phyloP scores from a whole-genome alignment of 1,140 invertebrate genomes.

The Drosophila elegans region DNA sequence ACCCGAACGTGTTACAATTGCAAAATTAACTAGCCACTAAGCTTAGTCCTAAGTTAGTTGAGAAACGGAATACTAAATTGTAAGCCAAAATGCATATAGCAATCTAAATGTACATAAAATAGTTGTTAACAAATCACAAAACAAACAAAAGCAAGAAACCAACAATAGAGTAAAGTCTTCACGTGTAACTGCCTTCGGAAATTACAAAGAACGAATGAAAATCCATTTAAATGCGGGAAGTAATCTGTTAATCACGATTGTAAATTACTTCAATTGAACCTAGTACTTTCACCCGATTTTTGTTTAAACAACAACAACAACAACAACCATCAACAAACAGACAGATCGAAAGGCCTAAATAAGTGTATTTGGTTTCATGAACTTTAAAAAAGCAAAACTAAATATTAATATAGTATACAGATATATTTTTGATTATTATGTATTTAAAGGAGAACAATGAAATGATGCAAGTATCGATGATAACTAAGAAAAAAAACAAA shows the following conservation, averaged over 20 bases:
- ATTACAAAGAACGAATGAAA: constrained; percentile 26
- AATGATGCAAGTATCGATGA: constrained; percentile 31
- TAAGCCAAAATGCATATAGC: constrained; percentile 55
- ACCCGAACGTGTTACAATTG: constrained; percentile 29
- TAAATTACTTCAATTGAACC: constrained; percentile 22
- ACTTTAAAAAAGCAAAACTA: constrained; percentile 69
- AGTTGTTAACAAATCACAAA: constrained; percentile 26
- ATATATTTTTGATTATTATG: constrained; percentile 79
- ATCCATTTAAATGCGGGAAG: constrained; percentile 16
- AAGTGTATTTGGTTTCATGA: constrained; percentile 81
- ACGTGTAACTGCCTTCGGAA: constrained; percentile 70
- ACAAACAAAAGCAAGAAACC: constrained; percentile 37
- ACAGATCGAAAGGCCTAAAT: constrained; percentile 51
- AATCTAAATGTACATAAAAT: constrained; percentile 42
- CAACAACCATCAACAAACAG: constrained; percentile 9
- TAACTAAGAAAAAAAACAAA: constrained; percentile 42
- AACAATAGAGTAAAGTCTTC: constrained; percentile 36
- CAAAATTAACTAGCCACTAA: constrained; percentile 38
- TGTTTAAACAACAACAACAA: constrained; percentile 22
- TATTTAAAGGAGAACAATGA: constrained; percentile 58
- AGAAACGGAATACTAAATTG: constrained; percentile 43
- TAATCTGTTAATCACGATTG: constrained; percentile 10
- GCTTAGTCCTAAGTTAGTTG: constrained; percentile 30
- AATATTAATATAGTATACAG: constrained; percentile 73
- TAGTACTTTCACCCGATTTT: constrained; percentile 12